Evolutionary conservation across 2,113 vertebrate species (phyloP).

Genomic region (Brachypteracias leptosomus): DNA sequence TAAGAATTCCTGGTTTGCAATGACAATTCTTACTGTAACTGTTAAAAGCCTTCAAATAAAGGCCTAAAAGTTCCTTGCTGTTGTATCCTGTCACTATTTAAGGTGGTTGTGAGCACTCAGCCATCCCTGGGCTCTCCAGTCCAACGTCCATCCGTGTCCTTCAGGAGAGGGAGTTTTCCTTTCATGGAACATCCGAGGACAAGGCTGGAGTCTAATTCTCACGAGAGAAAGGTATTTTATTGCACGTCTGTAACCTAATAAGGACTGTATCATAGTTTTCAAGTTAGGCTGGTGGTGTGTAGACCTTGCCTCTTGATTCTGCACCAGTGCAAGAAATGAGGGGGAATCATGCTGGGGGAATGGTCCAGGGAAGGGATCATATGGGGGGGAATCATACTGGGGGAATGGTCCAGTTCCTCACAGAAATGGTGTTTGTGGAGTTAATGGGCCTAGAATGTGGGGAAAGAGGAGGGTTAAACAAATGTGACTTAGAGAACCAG

Average conservation of each 20-base stretch:
- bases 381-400: too few relatives aligned
- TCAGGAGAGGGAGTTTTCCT: not conserved
- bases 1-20: slow-evolving; percentile 46
- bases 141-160: not conserved
- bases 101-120: not conserved
- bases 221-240: not conserved
- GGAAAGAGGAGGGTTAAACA: not conserved
- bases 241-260: not conserved
- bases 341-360: too few relatives aligned
- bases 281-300: not conserved
- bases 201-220: not conserved
- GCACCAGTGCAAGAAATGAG: not conserved
- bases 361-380: too few relatives aligned
- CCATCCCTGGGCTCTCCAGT: not conserved
- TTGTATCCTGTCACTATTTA: not conserved
- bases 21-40: slow-evolving; percentile 71
- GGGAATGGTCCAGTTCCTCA: not conserved
- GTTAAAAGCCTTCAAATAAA: slow-evolving; percentile 65
- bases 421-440: fast-evolving
- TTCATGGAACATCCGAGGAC: not conserved
- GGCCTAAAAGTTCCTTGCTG: not conserved
- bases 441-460: not conserved
- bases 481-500: not conserved
- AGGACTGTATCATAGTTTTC: fast-evolving
- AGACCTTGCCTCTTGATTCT: not conserved